Base-by-base conservation (phyloP, 2,113 vertebrate genomes). In the Cheirogaleus medius region DNA sequence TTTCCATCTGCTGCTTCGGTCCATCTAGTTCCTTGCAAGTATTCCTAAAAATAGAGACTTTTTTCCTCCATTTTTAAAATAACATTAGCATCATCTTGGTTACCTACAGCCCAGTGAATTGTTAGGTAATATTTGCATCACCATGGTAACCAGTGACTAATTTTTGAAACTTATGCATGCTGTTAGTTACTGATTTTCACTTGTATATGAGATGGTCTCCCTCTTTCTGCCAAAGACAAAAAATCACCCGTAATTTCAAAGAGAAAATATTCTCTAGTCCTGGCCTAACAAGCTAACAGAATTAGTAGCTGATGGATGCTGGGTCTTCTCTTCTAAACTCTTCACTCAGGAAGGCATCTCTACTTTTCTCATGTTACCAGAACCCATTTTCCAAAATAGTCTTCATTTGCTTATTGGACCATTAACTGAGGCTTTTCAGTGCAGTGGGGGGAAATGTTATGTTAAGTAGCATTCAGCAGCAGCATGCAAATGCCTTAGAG, bases 141-240 rank as follows among this genome's bases (percentile, higher is more conserved):
- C 97, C 91, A 87, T 97, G 93, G 98, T 87, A 94, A 97, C 98
- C 11, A 27, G 83, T 94, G 97, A 96, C 93, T 97, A 77, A 93
- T 93, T 91, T 95, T 93, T 93, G 69, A 95, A 97, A 78, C 68
- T 83, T 93, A 77, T 92, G 60, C 37, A 42, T 91, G 78, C 82
- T 71, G 58, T 96, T 69, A 85, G 93, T 91, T 81, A 47, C 91
- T 91, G 88, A 64, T 76, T 89, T 94, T 64, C 34, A 23, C 71
- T 94, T 64, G 39, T 39, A 49, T 78, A 10, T 25, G 73, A 91
- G 64, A 76, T 87, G 29, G 82, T 71, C 74, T 68, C 56, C 73
- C 18, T 88, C 11, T 32, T 21, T 81, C 49, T 10, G 66, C 47
- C 18, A 78, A 49, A 88, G 76, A 77, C 77, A 37, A 68, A 68